These are phyloP conservation scores for Parascotia fuliginaria DNA, from an alignment of 2,888 invertebrate species.

Conservation along the genomic window DNA sequence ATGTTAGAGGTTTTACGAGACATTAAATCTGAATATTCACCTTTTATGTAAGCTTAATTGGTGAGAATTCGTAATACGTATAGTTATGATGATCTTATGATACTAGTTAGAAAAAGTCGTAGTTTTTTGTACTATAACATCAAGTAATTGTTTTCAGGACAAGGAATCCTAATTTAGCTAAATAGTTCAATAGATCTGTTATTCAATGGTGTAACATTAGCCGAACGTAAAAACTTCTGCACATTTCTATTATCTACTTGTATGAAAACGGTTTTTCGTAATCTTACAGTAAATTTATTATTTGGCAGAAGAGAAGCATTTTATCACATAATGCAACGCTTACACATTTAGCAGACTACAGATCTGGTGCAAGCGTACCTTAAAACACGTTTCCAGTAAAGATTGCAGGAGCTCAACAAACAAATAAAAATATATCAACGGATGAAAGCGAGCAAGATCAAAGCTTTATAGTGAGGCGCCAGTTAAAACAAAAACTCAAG, in stretches of 20 bases:
- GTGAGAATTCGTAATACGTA: too few species aligned
- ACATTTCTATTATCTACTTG: too few species aligned
- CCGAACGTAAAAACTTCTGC: too few species aligned
- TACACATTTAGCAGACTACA: constrained; percentile 14
- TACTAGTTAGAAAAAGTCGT: too few species aligned
- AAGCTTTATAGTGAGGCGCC: not conserved
- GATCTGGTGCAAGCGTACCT: constrained; percentile 35
- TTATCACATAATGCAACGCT: not conserved
- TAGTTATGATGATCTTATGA: too few species aligned
- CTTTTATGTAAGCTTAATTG: not conserved
- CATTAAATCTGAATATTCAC: not conserved
- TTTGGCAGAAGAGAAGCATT: not conserved
- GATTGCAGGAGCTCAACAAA: constrained; percentile 23
- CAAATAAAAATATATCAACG: constrained; percentile 25
- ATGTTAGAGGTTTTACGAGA: not conserved
- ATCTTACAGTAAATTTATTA: not conserved
- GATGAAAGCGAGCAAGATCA: constrained; percentile 21
- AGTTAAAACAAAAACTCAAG: not conserved
- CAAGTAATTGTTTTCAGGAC: too few species aligned
- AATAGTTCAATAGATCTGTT: too few species aligned
- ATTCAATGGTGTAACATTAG: too few species aligned
- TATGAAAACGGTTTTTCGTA: too few species aligned
- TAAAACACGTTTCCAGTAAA: constrained; percentile 39
- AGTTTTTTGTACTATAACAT: too few species aligned
- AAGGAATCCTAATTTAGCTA: too few species aligned